Evolutionary conservation across 1,140 invertebrate genomes (phyloP), one percentile per base, ranked within the genome.

Genomic region (Bombus ignitus): DNA sequence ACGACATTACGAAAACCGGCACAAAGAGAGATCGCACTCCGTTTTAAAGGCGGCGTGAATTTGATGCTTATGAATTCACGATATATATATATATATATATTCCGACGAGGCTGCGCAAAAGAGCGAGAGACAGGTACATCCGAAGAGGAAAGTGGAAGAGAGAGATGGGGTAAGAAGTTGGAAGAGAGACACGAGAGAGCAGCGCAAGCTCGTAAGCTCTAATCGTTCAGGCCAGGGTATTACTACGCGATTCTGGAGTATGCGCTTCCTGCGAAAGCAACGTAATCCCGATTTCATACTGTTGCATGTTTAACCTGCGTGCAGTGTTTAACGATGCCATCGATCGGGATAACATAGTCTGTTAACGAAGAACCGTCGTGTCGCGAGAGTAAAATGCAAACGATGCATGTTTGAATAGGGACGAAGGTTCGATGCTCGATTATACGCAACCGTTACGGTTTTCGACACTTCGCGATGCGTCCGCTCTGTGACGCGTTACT

Each of bases 271-370:
- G 77, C 71, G 81, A 73, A 78, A 72, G 74, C 78, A 79, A 65
- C 74, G 77, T 90, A 87, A 90, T 90, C 85, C 80, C 39, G 42
- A 90, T 87, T 89, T 87, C 53, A 83, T 78, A 62, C 39, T 68
- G 73, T 80, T 89, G 57, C 76, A 74, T 73, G 72, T 59, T 90
- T 74, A 89, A 87, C 76, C 81, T 62, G 84, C 79, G 79, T 81
- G 78, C 70, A 81, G 78, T 85, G 84, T 85, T 85, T 85, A 85
- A 85, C 84, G 78, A 81, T 68, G 59, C 84, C 78, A 85, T 85
- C 84, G 84, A 85, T 85, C 84, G 78, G 71, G 84, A 85, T 85
- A 85, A 85, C 79, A 75, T 42, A 47, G 70, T 81, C 84, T 75
- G 84, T 85, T 85, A 85, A 85, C 84, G 79, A 85, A 85, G 84